These are phyloP conservation scores for Latrodectus geometricus DNA, from an alignment of 1,140 invertebrate species.

Conservation along the genomic window DNA sequence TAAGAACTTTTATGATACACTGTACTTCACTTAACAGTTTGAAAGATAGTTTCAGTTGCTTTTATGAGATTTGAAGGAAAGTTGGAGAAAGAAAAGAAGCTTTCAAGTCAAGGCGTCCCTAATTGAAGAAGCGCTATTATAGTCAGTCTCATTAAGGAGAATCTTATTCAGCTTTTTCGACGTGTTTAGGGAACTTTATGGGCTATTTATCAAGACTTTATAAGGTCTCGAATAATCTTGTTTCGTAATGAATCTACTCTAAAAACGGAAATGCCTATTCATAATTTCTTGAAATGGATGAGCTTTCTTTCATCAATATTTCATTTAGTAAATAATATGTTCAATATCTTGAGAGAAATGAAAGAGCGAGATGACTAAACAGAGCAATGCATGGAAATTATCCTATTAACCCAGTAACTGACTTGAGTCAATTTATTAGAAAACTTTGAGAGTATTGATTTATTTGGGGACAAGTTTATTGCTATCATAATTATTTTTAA, in stretches of 20 bases:
- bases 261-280: not conserved
- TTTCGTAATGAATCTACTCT: not conserved
- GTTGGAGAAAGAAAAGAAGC: slow-evolving; percentile 21
- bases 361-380: too few species aligned
- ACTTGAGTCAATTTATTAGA: too few species aligned
- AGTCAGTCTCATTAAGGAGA: slow-evolving; percentile 33
- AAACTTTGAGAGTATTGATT: too few species aligned
- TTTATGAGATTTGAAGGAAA: slow-evolving; percentile 45
- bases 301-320: not conserved
- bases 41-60: slow-evolving; percentile 35
- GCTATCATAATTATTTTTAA: too few species aligned
- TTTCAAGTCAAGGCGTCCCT: slow-evolving; percentile 28
- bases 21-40: slow-evolving; percentile 52
- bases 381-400: too few species aligned
- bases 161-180: slow-evolving; percentile 28
- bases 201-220: slow-evolving; percentile 31
- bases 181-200: slow-evolving; percentile 32
- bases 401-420: too few species aligned
- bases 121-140: slow-evolving; percentile 46
- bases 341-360: too few species aligned
- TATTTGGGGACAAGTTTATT: too few species aligned
- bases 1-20: slow-evolving; percentile 52
- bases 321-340: too few species aligned
- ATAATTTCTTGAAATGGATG: not conserved
- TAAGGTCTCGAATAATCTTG: slow-evolving; percentile 20